Conservation (phyloP, 2,888 invertebrate genomes). For the Melipona bicolor region DNA sequence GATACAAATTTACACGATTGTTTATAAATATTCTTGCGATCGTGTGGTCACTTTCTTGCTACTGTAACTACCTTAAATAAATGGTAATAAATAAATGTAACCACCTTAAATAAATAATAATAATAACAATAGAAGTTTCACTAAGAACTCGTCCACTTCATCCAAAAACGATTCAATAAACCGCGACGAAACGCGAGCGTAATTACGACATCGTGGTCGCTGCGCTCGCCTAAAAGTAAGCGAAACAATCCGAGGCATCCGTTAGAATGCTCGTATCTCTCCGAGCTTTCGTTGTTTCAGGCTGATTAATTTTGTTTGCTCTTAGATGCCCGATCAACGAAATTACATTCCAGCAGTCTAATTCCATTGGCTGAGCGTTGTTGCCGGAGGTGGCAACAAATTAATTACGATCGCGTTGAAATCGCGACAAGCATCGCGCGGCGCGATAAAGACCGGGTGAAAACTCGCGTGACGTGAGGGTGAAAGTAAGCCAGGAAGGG, state of each 20-base stretch:
- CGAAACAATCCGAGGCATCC: not conserved
- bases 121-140: too few species aligned
- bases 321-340: slow-evolving; percentile 4
- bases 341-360: slow-evolving; percentile 6
- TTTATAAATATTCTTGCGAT: not conserved
- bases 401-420: slow-evolving; percentile 51
- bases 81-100: too few species aligned
- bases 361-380: slow-evolving; percentile 6
- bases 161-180: too few species aligned
- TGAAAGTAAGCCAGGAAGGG: too few species aligned
- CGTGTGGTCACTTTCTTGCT: too few species aligned
- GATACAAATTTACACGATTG: not conserved
- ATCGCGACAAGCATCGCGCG: slow-evolving; percentile 36
- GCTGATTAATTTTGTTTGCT: slow-evolving; percentile 19
- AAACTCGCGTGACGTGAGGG: slow-evolving; percentile 24
- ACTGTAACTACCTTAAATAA: too few species aligned
- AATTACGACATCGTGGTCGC: too few species aligned
- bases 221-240: not conserved
- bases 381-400: slow-evolving; percentile 37
- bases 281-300: too few species aligned
- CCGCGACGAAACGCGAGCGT: too few species aligned
- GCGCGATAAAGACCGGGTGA: slow-evolving; percentile 18
- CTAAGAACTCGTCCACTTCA: too few species aligned
- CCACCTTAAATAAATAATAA: too few species aligned
- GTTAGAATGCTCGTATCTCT: not conserved